Percentiles rank a stretch among this genome's conserved stretches.
Conservation (phyloP, 2,113 vertebrate species). For the Panurus biarmicus region DNA sequence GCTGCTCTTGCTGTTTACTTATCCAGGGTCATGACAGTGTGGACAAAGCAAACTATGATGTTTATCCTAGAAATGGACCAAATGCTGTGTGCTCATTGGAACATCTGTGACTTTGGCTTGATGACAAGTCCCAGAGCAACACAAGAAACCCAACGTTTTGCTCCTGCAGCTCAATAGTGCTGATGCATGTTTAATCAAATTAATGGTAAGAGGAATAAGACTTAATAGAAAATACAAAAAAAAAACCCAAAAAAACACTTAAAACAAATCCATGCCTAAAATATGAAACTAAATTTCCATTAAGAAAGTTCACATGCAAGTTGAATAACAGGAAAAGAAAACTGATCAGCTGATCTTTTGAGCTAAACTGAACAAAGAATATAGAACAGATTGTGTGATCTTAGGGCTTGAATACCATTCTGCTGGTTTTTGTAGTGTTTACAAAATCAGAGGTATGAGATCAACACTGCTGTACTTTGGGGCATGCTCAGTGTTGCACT, state of each 20-base stretch:
- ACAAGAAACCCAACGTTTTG: neutral
- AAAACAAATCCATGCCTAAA: neutral
- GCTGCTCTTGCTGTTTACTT: neutral
- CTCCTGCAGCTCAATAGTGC: neutral
- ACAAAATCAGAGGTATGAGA: neutral
- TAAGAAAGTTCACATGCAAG: neutral
- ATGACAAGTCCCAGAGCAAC: conserved; percentile 28
- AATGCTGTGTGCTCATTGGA: neutral
- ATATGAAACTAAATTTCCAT: neutral
- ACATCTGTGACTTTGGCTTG: conserved; percentile 34
- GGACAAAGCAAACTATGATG: neutral
- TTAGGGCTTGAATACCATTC: neutral
- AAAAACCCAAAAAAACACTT: accelerated
- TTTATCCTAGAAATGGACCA: conserved; percentile 38
- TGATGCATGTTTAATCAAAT: neutral
- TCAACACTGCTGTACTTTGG: neutral
- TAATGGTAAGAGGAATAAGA: neutral
- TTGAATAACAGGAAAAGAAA: neutral
- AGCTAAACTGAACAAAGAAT: neutral
- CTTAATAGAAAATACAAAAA: neutral
- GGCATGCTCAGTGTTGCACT: neutral
- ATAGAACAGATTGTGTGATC: neutral
- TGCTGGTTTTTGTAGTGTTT: neutral
- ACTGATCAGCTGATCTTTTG: neutral
- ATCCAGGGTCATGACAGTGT: neutral